Conservation (phyloP, 2,888 invertebrate species). For the Andrena marginata region DNA sequence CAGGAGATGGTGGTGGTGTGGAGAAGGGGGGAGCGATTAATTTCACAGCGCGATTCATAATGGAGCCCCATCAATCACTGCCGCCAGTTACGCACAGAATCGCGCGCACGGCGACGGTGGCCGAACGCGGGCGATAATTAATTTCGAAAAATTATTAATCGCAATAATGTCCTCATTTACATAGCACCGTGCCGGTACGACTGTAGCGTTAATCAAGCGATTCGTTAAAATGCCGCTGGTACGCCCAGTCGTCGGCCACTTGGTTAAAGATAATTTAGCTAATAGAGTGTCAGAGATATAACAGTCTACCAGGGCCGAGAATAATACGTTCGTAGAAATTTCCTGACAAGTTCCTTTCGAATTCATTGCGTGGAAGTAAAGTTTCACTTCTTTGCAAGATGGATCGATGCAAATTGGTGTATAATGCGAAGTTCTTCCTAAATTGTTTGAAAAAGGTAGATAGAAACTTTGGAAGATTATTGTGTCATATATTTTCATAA, state of each 20-base stretch:
- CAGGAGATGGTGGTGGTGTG: constrained; percentile 30
- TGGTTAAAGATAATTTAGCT: constrained; percentile 66
- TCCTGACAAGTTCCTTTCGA: constrained; percentile 5
- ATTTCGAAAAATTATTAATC: constrained; percentile 82
- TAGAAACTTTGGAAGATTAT: no score
- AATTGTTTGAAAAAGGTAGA: neutral
- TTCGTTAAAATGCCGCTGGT: constrained; percentile 55
- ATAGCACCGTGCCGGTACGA: constrained; percentile 56
- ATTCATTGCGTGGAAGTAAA: neutral
- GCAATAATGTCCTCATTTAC: constrained; percentile 77
- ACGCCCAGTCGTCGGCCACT: constrained; percentile 40
- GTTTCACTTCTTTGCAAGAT: neutral
- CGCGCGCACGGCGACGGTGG: constrained; percentile 37
- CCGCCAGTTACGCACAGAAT: constrained; percentile 70
- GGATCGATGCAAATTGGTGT: constrained; percentile 2
- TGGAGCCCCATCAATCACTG: constrained; percentile 81
- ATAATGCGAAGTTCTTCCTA: neutral
- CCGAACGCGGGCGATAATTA: constrained; percentile 76
- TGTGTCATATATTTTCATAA: no score
- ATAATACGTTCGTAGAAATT: constrained; percentile 33
- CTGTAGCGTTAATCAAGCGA: constrained; percentile 65
- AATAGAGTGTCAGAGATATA: constrained; percentile 58
- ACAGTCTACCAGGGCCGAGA: constrained; percentile 20
- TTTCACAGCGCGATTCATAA: constrained; percentile 81
- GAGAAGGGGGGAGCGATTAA: constrained; percentile 76